Conservation (phyloP, 2,888 invertebrate genomes). For the Acanthoscelides obtectus region DNA sequence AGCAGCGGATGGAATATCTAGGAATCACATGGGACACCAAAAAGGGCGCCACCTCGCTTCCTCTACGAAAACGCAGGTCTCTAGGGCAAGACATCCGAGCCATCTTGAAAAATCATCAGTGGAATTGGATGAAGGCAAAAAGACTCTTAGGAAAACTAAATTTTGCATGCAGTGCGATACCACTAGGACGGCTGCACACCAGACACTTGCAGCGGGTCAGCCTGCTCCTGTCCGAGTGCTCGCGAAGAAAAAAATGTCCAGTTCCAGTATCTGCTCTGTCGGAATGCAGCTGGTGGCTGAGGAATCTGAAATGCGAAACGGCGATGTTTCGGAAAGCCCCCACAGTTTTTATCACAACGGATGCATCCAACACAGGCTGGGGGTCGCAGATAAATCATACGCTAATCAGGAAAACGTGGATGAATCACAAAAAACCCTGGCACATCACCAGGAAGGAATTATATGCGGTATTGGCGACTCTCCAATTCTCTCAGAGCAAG, state of each 20-base stretch:
- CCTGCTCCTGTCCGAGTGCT: background rate
- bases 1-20: slow-evolving; percentile 11
- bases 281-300: slow-evolving; percentile 17
- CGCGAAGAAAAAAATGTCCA: too few relatives aligned
- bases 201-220: slow-evolving; percentile 7
- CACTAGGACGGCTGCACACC: slow-evolving; percentile 8
- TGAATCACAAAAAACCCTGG: slow-evolving; percentile 12
- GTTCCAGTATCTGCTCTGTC: background rate
- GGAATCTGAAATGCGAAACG: slow-evolving; percentile 7
- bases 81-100: slow-evolving; percentile 2
- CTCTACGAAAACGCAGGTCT: slow-evolving; percentile 2
- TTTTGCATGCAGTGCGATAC: slow-evolving; percentile 8
- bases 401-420: slow-evolving; percentile 10
- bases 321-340: slow-evolving; percentile 15
- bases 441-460: slow-evolving; percentile 23
- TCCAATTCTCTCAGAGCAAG: background rate
- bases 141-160: slow-evolving; percentile 8
- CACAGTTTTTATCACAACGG: slow-evolving; percentile 18
- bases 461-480: slow-evolving; percentile 13
- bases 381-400: slow-evolving; percentile 14
- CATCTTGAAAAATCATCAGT: slow-evolving; percentile 1
- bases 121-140: slow-evolving; percentile 12
- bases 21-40: slow-evolving; percentile 19
- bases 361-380: slow-evolving; percentile 21
- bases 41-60: slow-evolving; percentile 1